Conservation (phyloP, 1,140 invertebrate genomes). For the Hylaeus anthracinus region DNA sequence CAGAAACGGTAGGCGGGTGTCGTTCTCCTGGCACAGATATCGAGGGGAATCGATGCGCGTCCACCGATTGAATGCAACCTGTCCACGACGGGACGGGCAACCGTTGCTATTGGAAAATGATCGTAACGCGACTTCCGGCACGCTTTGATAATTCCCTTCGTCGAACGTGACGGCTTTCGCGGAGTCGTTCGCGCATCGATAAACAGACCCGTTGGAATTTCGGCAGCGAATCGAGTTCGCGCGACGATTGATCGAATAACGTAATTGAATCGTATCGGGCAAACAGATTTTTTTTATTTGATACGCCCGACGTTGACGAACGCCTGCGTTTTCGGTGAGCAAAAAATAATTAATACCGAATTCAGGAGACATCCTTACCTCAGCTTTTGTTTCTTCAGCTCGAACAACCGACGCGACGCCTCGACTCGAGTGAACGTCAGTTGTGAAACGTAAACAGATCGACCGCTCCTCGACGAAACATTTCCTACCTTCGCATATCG, state of each 20-base stretch:
- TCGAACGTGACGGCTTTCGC: background rate
- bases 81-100: background rate
- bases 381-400: background rate
- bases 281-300: no score
- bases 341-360: no score
- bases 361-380: no score
- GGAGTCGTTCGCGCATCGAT: constrained; percentile 2
- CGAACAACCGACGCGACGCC: background rate
- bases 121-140: constrained; percentile 34
- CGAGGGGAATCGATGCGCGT: background rate
- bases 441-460: no score
- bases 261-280: background rate
- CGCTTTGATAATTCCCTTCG: constrained; percentile 22
- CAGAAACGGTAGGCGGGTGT: constrained; percentile 7
- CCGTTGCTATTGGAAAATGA: constrained; percentile 34
- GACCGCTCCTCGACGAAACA: no score
- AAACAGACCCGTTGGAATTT: background rate
- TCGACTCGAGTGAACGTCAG: no score
- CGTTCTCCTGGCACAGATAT: constrained; percentile 24
- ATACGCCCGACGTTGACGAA: no score
- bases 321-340: no score
- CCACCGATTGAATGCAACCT: constrained; percentile 1
- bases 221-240: background rate
- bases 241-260: background rate
- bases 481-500: no score